Evolutionary conservation across 2,888 invertebrate genomes (phyloP), one percentile per base, ranked within the genome.

Genomic region (Synanthedon myopaeformis): DNA sequence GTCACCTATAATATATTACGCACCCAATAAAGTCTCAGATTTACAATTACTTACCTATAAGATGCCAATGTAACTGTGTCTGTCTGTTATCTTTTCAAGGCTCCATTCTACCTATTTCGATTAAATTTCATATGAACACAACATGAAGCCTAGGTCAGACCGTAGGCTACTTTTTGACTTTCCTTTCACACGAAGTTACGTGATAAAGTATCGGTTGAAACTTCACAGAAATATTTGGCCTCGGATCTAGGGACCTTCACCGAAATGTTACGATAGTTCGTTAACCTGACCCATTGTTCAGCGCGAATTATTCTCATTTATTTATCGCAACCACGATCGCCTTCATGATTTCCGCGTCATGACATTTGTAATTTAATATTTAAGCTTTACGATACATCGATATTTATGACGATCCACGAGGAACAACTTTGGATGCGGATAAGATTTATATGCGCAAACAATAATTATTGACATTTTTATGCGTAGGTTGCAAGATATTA

Each of bases 291-390:
- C 72, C 74, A 82, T 85, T 84, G 84, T 84, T 82, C 70, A 66
- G 67, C 63, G 70, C 75, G 76, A 74, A 79, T 76, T 75, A 78
- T 76, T 80, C 75, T 77, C 67, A 82, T 81, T 83, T 82, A 79
- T 79, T 82, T 77, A 74, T 71, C 69, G 59, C 63, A 72, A 74
- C 69, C 78, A 78, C 77, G 76, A 81, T 70, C 69, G 67, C 64
- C 67, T 71, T 67, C 80, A 79, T 76, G 76, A 82, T 82, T 86
- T 85, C 85, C 85, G 86, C 79, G 63, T 85, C 77, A 76, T 78
- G 82, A 72, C 66, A 67, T 67, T 70, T 68, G 70, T 74, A 76
- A 79, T 76, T 79, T 71, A 74, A 55, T 58, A 60, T 55, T 80
- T 78, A 76, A 74, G 73, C 63, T 75, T 76, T 76, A 74, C 69